Conservation (phyloP, 2,888 invertebrate genomes). For the Cryptosula pallasiana region DNA sequence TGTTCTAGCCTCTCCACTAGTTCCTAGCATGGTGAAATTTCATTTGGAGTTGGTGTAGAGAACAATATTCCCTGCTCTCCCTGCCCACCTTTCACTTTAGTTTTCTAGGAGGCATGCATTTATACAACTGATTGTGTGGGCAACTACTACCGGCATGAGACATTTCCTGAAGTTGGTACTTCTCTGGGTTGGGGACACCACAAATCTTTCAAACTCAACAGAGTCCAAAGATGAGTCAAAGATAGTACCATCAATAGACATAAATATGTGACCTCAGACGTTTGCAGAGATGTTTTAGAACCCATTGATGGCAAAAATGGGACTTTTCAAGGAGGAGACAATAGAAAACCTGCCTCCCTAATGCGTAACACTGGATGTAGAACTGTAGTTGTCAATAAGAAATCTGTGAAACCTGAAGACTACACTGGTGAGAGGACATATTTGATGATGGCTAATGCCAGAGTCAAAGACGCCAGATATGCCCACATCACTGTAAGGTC, state of each 20-base stretch:
- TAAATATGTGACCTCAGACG: neutral
- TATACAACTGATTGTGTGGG: too few species aligned
- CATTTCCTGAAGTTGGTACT: too few species aligned
- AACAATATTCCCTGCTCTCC: too few species aligned
- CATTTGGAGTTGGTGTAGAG: too few species aligned
- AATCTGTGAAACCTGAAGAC: neutral
- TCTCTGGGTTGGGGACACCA: too few species aligned
- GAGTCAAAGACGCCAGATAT: neutral
- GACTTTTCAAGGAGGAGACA: neutral
- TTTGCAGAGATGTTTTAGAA: neutral
- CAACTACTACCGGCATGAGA: too few species aligned
- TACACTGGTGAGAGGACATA: neutral
- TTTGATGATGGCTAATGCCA: neutral
- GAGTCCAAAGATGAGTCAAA: neutral
- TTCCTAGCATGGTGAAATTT: too few species aligned
- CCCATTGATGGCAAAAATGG: neutral
- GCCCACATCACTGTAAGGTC: neutral
- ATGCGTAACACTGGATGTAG: conserved; percentile 4
- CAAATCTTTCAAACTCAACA: neutral
- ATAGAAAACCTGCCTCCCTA: conserved; percentile 1
- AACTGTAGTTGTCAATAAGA: neutral
- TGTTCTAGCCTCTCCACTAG: too few species aligned
- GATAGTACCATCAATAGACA: neutral
- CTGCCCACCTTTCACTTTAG: too few species aligned
- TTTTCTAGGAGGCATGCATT: too few species aligned